These are phyloP conservation scores for Erpornis zantholeuca DNA, from an alignment of 2,113 vertebrate genomes.

Conservation along the genomic window DNA sequence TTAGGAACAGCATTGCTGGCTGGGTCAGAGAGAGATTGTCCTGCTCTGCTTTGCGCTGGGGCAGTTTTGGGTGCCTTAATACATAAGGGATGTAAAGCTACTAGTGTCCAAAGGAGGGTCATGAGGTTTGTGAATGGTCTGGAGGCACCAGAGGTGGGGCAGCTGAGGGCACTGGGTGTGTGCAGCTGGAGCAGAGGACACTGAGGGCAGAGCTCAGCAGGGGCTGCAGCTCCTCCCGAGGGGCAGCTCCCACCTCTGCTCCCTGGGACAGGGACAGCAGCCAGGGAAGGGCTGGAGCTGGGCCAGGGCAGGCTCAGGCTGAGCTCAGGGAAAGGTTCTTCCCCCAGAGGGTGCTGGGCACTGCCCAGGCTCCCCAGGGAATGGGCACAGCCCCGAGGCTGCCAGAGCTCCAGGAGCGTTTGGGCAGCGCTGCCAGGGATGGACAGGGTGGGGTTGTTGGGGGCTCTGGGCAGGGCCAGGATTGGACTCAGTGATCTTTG, in stretches of 20 bases:
- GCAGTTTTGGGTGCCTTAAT: not conserved
- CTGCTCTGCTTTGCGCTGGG: not conserved
- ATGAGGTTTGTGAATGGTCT: not conserved
- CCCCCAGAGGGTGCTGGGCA: not conserved
- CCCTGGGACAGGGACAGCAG: not conserved
- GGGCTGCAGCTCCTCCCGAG: not conserved
- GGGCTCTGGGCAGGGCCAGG: not conserved
- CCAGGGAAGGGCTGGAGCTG: not conserved
- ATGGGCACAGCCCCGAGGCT: not conserved
- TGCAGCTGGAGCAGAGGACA: not conserved
- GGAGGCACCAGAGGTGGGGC: not conserved
- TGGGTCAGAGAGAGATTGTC: not conserved
- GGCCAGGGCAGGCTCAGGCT: not conserved
- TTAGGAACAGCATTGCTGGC: not conserved
- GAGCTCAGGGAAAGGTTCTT: not conserved
- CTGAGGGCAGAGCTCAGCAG: not conserved
- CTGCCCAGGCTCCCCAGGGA: not conserved
- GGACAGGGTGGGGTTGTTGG: not conserved
- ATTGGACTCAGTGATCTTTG: not conserved
- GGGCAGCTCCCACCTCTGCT: not conserved
- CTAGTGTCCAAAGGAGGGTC: not conserved
- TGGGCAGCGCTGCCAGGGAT: not conserved
- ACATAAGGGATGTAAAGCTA: not conserved
- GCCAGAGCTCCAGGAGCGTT: not conserved
- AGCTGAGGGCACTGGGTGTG: not conserved